Evolutionary conservation across 2,888 invertebrate genomes (phyloP).

Genomic region (Nineta flava): DNA sequence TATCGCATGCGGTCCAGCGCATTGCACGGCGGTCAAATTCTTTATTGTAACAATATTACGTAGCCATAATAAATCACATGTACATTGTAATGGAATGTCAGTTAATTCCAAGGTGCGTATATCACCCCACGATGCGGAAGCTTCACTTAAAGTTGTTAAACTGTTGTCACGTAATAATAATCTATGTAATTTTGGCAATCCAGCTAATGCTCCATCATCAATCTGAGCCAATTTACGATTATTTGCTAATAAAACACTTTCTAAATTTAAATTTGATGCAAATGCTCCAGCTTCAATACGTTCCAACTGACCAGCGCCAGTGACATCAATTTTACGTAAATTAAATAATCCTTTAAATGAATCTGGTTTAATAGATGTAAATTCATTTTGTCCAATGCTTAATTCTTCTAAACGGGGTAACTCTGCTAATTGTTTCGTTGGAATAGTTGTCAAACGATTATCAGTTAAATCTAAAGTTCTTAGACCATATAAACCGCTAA

Average conservation of each 20-base stretch:
- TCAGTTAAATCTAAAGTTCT: slow-evolving; percentile 65
- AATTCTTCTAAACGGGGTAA: slow-evolving; percentile 63
- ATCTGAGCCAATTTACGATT: slow-evolving; percentile 58
- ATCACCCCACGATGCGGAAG: slow-evolving; percentile 64
- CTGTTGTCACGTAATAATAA: slow-evolving; percentile 66
- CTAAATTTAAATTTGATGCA: slow-evolving; percentile 64
- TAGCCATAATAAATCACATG: slow-evolving; percentile 68
- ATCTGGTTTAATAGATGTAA: slow-evolving; percentile 47
- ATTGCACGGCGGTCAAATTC: slow-evolving; percentile 51
- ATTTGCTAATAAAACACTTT: slow-evolving; percentile 56
- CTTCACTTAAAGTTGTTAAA: slow-evolving; percentile 57
- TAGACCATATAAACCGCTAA: slow-evolving; percentile 59
- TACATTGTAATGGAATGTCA: slow-evolving; percentile 69
- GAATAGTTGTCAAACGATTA: slow-evolving; percentile 57
- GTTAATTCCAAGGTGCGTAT: slow-evolving; percentile 59
- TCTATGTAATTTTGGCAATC: slow-evolving; percentile 62
- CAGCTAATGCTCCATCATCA: slow-evolving; percentile 61
- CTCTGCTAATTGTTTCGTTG: slow-evolving; percentile 55
- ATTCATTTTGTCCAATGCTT: slow-evolving; percentile 70
- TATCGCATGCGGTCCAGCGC: slow-evolving; percentile 54
- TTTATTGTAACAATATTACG: slow-evolving; percentile 50
- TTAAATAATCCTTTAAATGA: slow-evolving; percentile 67
- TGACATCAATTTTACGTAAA: slow-evolving; percentile 58
- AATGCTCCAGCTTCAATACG: slow-evolving; percentile 64
- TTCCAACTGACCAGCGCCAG: slow-evolving; percentile 57